Evolutionary conservation across 2,888 invertebrate species (phyloP).

Genomic region (Hyposoter didymator): DNA sequence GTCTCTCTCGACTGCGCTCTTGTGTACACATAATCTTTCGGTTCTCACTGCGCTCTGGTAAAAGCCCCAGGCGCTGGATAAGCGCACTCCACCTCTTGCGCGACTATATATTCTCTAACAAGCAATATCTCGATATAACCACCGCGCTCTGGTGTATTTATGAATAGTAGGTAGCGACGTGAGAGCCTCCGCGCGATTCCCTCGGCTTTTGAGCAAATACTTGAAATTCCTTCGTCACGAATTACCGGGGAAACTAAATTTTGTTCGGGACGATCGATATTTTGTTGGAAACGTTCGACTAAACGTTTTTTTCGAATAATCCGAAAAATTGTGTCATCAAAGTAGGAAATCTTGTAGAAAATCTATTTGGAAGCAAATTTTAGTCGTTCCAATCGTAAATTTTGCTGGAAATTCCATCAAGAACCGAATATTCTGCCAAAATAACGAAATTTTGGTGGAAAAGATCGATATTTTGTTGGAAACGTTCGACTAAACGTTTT

Average conservation of each 20-base stretch:
- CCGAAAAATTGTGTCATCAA: too few species aligned
- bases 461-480: too few species aligned
- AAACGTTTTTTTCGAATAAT: too few species aligned
- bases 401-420: too few species aligned
- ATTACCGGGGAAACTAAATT: neutral
- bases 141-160: slow-evolving; percentile 48
- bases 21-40: slow-evolving; percentile 39
- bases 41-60: slow-evolving; percentile 50
- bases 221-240: slow-evolving; percentile 7
- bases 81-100: slow-evolving; percentile 58
- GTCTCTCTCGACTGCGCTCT: neutral
- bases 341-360: too few species aligned
- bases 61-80: slow-evolving; percentile 60
- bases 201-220: slow-evolving; percentile 15
- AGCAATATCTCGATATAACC: slow-evolving; percentile 54
- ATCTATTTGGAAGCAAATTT: too few species aligned
- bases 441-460: too few species aligned
- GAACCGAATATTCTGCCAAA: too few species aligned
- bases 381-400: too few species aligned
- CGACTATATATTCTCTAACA: slow-evolving; percentile 55
- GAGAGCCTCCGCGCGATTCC: slow-evolving; percentile 8
- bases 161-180: slow-evolving; percentile 36
- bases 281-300: too few species aligned
- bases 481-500: too few species aligned
- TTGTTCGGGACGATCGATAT: too few species aligned